Evolutionary conservation across 2,797 vertebrate species (phyloP).

Genomic region (Amphiprion clarkii): DNA sequence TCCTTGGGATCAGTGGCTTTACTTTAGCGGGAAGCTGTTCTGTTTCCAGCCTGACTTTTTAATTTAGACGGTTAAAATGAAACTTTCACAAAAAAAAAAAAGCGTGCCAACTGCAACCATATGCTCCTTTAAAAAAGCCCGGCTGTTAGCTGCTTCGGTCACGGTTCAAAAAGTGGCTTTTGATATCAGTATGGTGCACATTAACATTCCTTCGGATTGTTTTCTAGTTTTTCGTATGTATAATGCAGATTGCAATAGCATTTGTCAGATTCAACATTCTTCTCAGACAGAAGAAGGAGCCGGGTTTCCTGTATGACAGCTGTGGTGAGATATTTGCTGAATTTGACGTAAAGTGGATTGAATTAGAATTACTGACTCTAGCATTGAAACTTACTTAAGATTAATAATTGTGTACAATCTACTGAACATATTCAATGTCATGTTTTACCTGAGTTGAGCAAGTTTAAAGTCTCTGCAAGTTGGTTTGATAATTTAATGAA

Average conservation of each 20-base stretch:
- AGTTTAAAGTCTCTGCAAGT: not conserved
- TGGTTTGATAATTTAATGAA: not conserved
- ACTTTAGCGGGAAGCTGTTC: not conserved
- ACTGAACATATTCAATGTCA: not conserved
- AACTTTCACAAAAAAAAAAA: constrained; percentile 10
- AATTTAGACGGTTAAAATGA: constrained; percentile 4
- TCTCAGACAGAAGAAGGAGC: no score
- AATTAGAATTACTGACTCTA: no score
- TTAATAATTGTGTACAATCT: no score
- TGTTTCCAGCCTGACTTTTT: not conserved
- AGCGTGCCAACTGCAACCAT: not conserved
- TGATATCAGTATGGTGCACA: not conserved
- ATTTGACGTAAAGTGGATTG: no score
- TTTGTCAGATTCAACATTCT: no score
- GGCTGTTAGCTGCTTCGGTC: not conserved
- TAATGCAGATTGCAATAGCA: not conserved
- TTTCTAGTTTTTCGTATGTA: not conserved
- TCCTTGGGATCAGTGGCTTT: not conserved
- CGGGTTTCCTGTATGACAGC: no score
- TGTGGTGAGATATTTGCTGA: no score
- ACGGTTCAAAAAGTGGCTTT: not conserved
- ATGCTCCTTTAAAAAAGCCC: not conserved
- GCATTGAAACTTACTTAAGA: not conserved
- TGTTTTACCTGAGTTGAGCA: not conserved
- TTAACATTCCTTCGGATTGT: not conserved